Evolutionary conservation across 2,888 invertebrate species (phyloP).

Genomic region (Rambutsinella grinnellia): DNA sequence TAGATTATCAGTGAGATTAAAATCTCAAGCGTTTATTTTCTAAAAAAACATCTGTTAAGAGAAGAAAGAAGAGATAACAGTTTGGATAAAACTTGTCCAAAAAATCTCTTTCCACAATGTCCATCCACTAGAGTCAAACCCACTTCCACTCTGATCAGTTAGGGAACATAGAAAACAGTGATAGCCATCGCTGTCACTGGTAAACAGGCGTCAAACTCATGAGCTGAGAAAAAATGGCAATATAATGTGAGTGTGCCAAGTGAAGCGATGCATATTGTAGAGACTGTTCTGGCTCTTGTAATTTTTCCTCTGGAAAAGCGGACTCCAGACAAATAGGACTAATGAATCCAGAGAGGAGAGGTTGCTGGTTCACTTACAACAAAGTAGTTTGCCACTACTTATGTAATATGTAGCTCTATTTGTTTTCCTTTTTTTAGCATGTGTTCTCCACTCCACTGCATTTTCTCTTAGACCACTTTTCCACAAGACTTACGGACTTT

Average conservation of each 20-base stretch:
- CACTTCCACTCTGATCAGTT: too few relatives aligned
- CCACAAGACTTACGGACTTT: background rate
- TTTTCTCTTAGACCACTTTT: constrained; percentile 32
- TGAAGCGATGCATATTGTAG: constrained; percentile 14
- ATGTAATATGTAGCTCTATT: constrained; percentile 2
- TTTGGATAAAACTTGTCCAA: too few relatives aligned
- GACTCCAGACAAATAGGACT: constrained; percentile 30
- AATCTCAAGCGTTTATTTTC: too few relatives aligned
- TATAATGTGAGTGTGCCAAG: constrained; percentile 41
- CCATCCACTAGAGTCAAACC: too few relatives aligned
- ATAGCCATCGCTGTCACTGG: constrained; percentile 44
- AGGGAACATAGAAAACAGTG: constrained; percentile 24
- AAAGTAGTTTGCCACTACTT: constrained; percentile 18
- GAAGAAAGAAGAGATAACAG: too few relatives aligned
- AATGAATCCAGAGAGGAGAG: constrained; percentile 16
- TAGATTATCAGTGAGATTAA: too few relatives aligned
- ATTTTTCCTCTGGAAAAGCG: background rate
- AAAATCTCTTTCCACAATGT: too few relatives aligned
- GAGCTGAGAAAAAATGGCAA: constrained; percentile 36
- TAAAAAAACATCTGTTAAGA: too few relatives aligned
- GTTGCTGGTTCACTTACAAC: background rate
- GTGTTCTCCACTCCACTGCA: constrained; percentile 28
- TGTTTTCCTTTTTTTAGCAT: constrained; percentile 15
- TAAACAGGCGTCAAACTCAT: constrained; percentile 49
- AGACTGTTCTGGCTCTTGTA: background rate